A percentile compares a stretch with the other conserved stretches of the same genome.
These are phyloP conservation scores for Lathronympha strigana DNA, from an alignment of 2,888 invertebrate species.

Conservation along the genomic window DNA sequence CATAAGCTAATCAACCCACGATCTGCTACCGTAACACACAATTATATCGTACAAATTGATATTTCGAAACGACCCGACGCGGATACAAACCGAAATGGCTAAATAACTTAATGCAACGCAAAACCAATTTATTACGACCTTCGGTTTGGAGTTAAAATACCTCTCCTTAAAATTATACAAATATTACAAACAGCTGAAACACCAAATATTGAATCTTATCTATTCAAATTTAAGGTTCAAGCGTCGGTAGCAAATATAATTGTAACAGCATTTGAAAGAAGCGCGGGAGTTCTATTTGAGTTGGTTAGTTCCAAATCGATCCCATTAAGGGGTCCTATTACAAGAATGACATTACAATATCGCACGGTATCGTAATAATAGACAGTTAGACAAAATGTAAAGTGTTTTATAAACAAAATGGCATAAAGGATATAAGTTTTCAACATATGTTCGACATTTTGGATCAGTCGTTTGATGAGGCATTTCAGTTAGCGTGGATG, in stretches of 20 bases:
- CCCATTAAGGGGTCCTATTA: slow-evolving; percentile 70
- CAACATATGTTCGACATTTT: background rate
- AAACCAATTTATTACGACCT: slow-evolving; percentile 52
- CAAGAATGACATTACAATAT: slow-evolving; percentile 67
- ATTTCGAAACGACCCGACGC: slow-evolving; percentile 66
- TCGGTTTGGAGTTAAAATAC: slow-evolving; percentile 52
- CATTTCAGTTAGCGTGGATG: slow-evolving; percentile 33
- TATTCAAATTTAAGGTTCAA: background rate
- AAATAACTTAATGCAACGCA: slow-evolving; percentile 72
- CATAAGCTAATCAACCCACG: background rate
- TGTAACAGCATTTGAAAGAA: slow-evolving; percentile 47
- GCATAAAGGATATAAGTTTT: background rate
- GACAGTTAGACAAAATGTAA: slow-evolving; percentile 24
- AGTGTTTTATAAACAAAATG: background rate
- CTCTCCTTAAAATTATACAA: slow-evolving; percentile 47
- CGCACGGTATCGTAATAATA: slow-evolving; percentile 37
- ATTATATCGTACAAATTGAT: slow-evolving; percentile 60
- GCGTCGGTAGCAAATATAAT: slow-evolving; percentile 44
- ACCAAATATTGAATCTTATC: slow-evolving; percentile 38
- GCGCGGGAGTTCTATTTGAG: slow-evolving; percentile 49
- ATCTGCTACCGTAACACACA: slow-evolving; percentile 48
- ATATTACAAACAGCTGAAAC: slow-evolving; percentile 26
- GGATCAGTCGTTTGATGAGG: background rate
- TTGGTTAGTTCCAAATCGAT: slow-evolving; percentile 62
- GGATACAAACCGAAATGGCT: slow-evolving; percentile 71